Conservation (phyloP, 2,797 vertebrate species). For the Calcarius lapponicus region DNA sequence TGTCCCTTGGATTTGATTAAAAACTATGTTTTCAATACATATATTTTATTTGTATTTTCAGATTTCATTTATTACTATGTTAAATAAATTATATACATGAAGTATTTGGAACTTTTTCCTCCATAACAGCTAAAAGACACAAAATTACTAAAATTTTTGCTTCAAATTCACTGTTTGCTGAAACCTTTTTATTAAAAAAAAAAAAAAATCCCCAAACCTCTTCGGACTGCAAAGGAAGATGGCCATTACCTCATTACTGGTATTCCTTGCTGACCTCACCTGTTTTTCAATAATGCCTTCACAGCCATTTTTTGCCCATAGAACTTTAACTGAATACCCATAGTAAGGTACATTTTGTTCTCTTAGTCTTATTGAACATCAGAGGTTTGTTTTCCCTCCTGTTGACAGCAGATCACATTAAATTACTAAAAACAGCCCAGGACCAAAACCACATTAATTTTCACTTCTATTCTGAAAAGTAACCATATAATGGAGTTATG, state of each 20-base stretch:
- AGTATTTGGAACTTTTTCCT: not conserved
- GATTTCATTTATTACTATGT: not conserved
- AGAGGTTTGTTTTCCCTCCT: slow-evolving; percentile 28
- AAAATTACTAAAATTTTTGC: not conserved
- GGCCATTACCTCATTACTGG: not conserved
- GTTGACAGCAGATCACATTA: slow-evolving; percentile 26
- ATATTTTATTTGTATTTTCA: not conserved
- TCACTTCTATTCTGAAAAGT: slow-evolving; percentile 8
- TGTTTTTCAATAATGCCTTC: not conserved
- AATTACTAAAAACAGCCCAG: slow-evolving; percentile 19
- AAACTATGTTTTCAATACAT: not conserved
- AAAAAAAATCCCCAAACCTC: not conserved
- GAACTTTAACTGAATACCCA: not conserved
- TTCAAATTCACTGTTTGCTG: not conserved
- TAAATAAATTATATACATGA: not conserved
- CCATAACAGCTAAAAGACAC: not conserved
- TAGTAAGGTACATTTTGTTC: slow-evolving; percentile 24
- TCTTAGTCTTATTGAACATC: not conserved
- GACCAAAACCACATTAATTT: slow-evolving; percentile 23
- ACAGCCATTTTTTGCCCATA: not conserved
- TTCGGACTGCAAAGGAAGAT: not conserved
- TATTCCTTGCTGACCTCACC: not conserved
- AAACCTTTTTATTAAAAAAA: not conserved
- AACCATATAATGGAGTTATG: not conserved
- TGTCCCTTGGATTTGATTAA: not conserved